Evolutionary conservation across 2,113 vertebrate species (phyloP).

Genomic region (Australoheros scitulus): DNA sequence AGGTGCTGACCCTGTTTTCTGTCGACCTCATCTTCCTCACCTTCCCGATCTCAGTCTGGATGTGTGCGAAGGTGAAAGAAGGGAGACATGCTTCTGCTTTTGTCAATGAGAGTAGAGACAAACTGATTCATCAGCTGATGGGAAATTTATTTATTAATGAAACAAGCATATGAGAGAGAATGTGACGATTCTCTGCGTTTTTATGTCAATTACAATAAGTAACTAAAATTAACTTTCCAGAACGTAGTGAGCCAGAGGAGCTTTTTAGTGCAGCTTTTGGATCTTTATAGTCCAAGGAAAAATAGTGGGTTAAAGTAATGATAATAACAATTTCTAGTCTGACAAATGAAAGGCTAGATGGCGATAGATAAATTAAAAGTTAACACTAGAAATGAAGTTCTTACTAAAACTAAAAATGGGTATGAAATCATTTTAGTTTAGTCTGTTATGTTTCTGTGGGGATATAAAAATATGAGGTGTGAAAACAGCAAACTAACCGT

Average conservation of each 20-base stretch:
- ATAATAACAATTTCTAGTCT: not conserved
- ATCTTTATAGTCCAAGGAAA: fast-evolving
- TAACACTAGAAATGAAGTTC: no score
- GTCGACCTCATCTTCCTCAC: constrained; percentile 35
- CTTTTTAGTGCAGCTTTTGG: not conserved
- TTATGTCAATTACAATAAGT: no score
- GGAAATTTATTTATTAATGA: no score
- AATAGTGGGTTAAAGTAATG: no score
- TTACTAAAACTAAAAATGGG: not conserved
- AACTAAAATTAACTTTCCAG: no score
- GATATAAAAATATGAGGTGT: not conserved
- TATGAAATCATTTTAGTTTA: not conserved
- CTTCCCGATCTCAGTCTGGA: constrained; percentile 60
- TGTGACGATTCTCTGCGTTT: no score
- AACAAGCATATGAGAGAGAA: no score
- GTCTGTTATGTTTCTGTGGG: not conserved
- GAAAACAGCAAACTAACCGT: fast-evolving
- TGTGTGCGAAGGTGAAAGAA: constrained; percentile 58
- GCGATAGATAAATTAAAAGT: no score
- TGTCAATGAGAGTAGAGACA: not conserved
- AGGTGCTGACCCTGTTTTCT: constrained; percentile 49
- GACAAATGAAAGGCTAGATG: not conserved
- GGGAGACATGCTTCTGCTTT: not conserved
- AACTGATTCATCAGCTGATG: not conserved
- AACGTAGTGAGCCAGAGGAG: no score